These are phyloP conservation scores for Linyphia triangularis DNA, from an alignment of 2,888 invertebrate species.

Conservation along the genomic window DNA sequence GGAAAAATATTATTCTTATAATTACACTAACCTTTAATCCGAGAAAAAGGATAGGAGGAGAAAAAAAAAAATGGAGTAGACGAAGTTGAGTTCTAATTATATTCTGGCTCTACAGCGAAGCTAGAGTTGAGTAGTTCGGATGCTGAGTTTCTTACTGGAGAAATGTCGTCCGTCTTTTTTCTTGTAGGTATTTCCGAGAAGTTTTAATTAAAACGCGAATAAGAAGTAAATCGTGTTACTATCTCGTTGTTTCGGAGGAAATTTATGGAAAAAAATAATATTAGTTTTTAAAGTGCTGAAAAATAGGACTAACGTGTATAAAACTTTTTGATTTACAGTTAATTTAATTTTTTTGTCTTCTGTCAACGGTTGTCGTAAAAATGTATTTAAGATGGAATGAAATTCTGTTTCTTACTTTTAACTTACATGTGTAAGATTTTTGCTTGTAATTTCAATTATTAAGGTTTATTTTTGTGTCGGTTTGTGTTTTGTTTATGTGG, in stretches of 20 bases:
- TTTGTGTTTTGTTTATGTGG: too few species aligned
- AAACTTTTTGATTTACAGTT: background rate
- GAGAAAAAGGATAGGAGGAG: background rate
- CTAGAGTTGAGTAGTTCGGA: background rate
- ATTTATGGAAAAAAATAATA: background rate
- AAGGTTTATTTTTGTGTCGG: background rate
- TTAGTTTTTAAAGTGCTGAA: background rate
- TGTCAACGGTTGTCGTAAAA: background rate
- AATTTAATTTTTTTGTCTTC: conserved; percentile 12
- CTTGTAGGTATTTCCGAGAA: background rate
- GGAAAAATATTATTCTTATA: conserved; percentile 41
- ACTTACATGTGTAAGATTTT: too few species aligned
- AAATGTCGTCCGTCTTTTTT: background rate
- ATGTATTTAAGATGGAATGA: background rate
- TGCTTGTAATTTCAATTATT: background rate
- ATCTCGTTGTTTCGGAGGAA: background rate
- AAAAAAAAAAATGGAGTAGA: background rate
- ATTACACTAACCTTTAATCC: conserved; percentile 55
- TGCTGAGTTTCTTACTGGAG: background rate
- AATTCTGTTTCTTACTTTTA: background rate
- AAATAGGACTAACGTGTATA: background rate
- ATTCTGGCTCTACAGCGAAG: background rate
- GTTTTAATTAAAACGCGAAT: conserved; percentile 24
- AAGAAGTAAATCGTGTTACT: background rate
- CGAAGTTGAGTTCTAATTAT: conserved; percentile 35